Evolutionary conservation across 2,113 vertebrate species (phyloP), one percentile per base, ranked within the genome.

Genomic region (Cephalopholis sonnerati): DNA sequence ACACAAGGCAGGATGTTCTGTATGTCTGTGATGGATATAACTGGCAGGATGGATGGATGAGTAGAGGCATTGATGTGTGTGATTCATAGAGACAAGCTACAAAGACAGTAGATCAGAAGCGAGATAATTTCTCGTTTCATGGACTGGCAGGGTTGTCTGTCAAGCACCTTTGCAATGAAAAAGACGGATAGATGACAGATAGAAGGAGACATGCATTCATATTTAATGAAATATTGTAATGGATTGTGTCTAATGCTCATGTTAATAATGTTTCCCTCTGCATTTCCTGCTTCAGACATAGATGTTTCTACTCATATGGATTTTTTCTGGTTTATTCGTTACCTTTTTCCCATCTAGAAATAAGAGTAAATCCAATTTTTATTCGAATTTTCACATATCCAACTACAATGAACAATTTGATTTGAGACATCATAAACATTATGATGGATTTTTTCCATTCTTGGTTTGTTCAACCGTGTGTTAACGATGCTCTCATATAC

Each of bases 51-150:
- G 64, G 22, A 51, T 64, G 22, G 39, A 57, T 41, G 62, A 44
- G 66, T 27, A 3, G 7, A 68, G 7, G 44, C 66, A 50, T 3
- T 25, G 15, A 71, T 71, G 59, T 17, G 46, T 53, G 48, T 80
- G 62, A 87, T 65, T 75, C 46, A 74, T 64, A 59, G n/a, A 79
- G 44, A 71, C n/a, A 36, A 17, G 29, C 10, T 27, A 39, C n/a
- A 58, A 22, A 81, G 63, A 53, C 25, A 32, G 32, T 17, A 24
- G 39, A 50, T n/a, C 25, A 73, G 50, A 77, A 17, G 58, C 20
- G 3, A 5, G 32, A 67, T 24, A 18, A 20, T 32, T 25, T 59
- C 39, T 25, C 36, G 9, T 73, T 73, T 44, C 8, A 65, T 39
- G n/a, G 0, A 12, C 27, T n/a, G 41, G 29, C 25, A 13, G 55